Evolutionary conservation across 2,113 vertebrate species (phyloP), one percentile per base, ranked within the genome.

Genomic region (Bagarius yarrelli): DNA sequence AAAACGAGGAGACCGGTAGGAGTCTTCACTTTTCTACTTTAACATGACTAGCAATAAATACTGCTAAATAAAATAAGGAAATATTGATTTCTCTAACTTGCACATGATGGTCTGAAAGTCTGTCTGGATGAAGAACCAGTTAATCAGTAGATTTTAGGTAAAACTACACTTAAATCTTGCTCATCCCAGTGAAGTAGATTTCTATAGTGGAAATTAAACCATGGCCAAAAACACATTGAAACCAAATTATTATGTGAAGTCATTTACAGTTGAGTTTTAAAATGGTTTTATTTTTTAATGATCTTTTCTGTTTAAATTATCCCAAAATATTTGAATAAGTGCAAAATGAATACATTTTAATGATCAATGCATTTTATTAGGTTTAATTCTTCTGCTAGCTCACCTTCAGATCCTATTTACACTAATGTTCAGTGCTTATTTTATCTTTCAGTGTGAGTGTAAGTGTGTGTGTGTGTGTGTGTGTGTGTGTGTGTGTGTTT

Each of bases 1-100:
- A 94, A 95, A 86, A 93, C 92, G 23, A 96, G 94, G 86, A 91
- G 94, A 86, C 89, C 92, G 81, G 97, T 98, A 89, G 94, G 94
- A 63, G 36, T 0, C 2, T 23, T 15, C 3, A 0, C 11, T 25
- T 36, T 21, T 27, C 32, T 23, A 16, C 61, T 53, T 18, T 15
- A 63, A 8, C 59, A 63, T 61, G 23, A 72, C 3, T 53, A 23
- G 57, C 21, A 15, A n/a, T 4, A 34, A 4, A 40, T 8, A 47
- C 44, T 47, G 44, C 4, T 11, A 47, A 40, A 40, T 40, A 4
- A 40, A 40, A 40, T n/a, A 23, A 36, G 1, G 16, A 19, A 64
- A 23, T n/a, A 14, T 23, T n/a, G 36, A 44, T 15, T 25, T 1
- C 23, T 19, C 6, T 19, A 47, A 8, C 12, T 14, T 34, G 23